These are phyloP conservation scores for Cosmorhoe ocellata DNA, from an alignment of 2,888 invertebrate genomes.

Conservation along the genomic window DNA sequence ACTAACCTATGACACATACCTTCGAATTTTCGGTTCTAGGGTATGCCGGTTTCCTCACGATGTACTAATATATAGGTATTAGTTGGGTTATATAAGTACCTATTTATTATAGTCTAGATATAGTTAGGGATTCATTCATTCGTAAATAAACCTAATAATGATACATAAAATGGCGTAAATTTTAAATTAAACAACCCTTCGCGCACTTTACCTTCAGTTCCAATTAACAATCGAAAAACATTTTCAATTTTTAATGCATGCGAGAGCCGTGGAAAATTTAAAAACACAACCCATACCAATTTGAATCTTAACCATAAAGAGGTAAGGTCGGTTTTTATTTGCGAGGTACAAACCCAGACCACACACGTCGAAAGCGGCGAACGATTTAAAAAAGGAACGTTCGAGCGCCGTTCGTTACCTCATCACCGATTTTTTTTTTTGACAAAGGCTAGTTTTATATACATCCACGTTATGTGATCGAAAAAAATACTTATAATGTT, in stretches of 20 bases:
- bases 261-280: slow-evolving; percentile 32
- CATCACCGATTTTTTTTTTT: slow-evolving; percentile 75
- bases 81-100: no score
- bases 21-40: no score
- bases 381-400: slow-evolving; percentile 79
- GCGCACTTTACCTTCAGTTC: slow-evolving; percentile 16
- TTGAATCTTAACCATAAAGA: slow-evolving; percentile 18
- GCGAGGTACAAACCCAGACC: slow-evolving; percentile 49
- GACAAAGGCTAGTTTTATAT: slow-evolving; percentile 66
- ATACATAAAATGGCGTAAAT: slow-evolving; percentile 11
- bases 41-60: no score
- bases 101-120: no score
- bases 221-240: slow-evolving; percentile 39
- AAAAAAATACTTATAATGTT: slow-evolving; percentile 62
- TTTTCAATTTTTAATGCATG: slow-evolving; percentile 55
- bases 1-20: no score
- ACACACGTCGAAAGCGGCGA: slow-evolving; percentile 72
- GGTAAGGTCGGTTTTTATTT: slow-evolving; percentile 16
- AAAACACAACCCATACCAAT: slow-evolving; percentile 36
- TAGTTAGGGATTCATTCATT: no score
- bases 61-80: no score
- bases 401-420: slow-evolving; percentile 81
- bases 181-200: slow-evolving; percentile 12
- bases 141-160: slow-evolving; percentile 3
- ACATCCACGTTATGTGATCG: slow-evolving; percentile 49